These are phyloP conservation scores for Remorina albescens DNA, from an alignment of 2,797 vertebrate genomes.

Conservation along the genomic window DNA sequence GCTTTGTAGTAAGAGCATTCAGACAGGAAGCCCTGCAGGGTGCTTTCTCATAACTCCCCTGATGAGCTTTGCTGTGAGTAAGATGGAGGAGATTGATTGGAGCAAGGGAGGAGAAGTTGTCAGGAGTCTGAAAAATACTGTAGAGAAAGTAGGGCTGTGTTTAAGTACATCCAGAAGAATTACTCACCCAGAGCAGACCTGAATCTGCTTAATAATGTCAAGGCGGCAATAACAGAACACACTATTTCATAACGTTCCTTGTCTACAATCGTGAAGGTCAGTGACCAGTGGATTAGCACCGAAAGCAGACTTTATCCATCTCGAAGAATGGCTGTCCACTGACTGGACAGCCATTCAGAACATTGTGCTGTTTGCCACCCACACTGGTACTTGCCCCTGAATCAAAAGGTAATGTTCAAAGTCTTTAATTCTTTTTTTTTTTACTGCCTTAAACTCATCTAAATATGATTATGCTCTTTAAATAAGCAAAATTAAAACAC, in stretches of 20 bases:
- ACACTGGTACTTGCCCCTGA: conserved; percentile 34
- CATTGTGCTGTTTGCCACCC: conserved; percentile 18
- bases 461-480: not conserved
- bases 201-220: conserved; percentile 47
- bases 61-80: conserved; percentile 42
- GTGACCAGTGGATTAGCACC: conserved; percentile 3
- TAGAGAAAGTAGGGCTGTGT: conserved; percentile 15
- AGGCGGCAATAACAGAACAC: conserved; percentile 27
- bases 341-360: conserved; percentile 15
- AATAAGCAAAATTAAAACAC: conserved; percentile 1
- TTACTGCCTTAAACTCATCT: conserved; percentile 3
- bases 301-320: conserved; percentile 8
- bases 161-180: conserved; percentile 27
- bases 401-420: conserved; percentile 20
- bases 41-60: conserved; percentile 42
- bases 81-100: conserved; percentile 33
- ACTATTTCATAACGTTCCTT: conserved; percentile 4
- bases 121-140: conserved; percentile 36
- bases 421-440: too few relatives aligned
- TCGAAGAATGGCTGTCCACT: not conserved
- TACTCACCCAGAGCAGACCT: conserved; percentile 32
- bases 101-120: conserved; percentile 21
- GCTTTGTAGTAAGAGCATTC: conserved; percentile 48
- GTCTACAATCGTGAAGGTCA: conserved; percentile 21
- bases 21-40: conserved; percentile 71